These are phyloP conservation scores for Planococcus citri DNA, from an alignment of 1,140 invertebrate species.

Conservation along the genomic window DNA sequence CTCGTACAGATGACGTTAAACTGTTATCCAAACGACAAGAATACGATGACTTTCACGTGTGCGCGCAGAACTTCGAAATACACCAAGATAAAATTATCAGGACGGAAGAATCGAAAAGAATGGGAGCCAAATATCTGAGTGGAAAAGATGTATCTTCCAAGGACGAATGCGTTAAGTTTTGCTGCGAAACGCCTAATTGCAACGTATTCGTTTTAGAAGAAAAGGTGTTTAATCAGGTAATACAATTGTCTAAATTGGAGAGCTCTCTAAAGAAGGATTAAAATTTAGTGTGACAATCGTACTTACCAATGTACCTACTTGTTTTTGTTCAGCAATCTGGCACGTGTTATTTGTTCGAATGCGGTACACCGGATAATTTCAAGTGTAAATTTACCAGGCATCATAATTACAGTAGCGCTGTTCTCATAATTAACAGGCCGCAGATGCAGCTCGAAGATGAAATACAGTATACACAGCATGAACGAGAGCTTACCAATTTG, in stretches of 20 bases:
- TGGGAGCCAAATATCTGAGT: conserved; percentile 79
- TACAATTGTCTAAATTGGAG: no score
- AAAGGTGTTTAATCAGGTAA: conserved; percentile 47
- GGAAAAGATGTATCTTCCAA: conserved; percentile 64
- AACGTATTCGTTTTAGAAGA: conserved; percentile 88
- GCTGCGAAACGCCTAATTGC: conserved; percentile 72
- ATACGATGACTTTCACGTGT: conserved; percentile 25
- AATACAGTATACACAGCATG: conserved; percentile 56
- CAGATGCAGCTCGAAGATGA: conserved; percentile 47
- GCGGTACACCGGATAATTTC: conserved; percentile 74
- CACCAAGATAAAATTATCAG: conserved; percentile 80
- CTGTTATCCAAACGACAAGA: background rate
- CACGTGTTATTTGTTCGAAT: conserved; percentile 85
- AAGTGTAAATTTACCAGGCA: conserved; percentile 85
- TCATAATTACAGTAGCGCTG: conserved; percentile 75
- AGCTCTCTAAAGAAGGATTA: conserved; percentile 14
- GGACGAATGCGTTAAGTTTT: conserved; percentile 69
- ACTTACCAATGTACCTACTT: background rate
- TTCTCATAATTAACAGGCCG: conserved; percentile 51
- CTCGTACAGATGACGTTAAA: background rate
- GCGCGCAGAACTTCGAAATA: conserved; percentile 62
- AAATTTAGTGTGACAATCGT: conserved; percentile 17
- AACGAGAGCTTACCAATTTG: conserved; percentile 62
- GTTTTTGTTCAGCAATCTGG: conserved; percentile 55
- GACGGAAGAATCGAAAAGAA: conserved; percentile 69